Conservation (phyloP, 2,113 vertebrate species). For the Pristiophorus japonicus region DNA sequence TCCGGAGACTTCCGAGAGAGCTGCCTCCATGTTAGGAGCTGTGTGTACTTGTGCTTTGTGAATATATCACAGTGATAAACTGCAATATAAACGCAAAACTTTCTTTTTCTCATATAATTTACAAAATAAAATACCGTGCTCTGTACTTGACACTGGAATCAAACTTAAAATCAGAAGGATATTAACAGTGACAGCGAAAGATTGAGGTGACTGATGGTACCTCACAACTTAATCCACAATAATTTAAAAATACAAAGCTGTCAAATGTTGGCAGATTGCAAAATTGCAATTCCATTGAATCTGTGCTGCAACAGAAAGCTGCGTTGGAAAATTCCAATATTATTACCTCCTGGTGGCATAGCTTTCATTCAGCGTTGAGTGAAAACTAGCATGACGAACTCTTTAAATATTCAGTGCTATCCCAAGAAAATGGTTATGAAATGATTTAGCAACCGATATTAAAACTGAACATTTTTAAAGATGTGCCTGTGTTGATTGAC, state of each 20-base stretch:
- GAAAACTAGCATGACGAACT: neutral
- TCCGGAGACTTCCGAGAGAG: too few species aligned
- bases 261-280: neutral
- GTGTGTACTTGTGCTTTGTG: too few species aligned
- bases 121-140: neutral
- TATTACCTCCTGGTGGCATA: neutral
- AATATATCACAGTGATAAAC: too few species aligned
- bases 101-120: neutral
- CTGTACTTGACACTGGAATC: neutral
- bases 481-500: neutral
- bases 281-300: neutral
- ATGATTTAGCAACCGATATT: neutral
- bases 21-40: too few species aligned
- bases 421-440: neutral
- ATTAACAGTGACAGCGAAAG: neutral
- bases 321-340: neutral
- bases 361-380: neutral
- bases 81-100: too few species aligned
- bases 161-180: neutral
- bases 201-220: neutral
- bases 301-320: neutral
- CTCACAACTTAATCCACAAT: neutral
- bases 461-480: neutral
- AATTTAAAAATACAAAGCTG: neutral
- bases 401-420: neutral